These are phyloP conservation scores for Dendrolimus kikuchii DNA, from an alignment of 1,140 invertebrate species.

Conservation along the genomic window DNA sequence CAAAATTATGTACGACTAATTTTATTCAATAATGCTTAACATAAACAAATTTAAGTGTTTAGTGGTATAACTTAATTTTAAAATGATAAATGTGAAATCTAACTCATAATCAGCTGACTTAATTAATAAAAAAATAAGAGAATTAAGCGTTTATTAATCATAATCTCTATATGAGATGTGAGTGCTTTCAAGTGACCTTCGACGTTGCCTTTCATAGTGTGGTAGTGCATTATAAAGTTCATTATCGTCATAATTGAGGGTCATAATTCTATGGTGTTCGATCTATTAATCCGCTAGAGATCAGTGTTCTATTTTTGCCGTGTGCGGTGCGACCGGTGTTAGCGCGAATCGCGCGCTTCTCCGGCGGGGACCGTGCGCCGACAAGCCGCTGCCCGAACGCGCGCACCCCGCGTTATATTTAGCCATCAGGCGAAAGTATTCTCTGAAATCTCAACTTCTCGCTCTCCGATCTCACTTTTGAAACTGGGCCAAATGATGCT, in stretches of 20 bases:
- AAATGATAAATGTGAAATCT: too few species aligned
- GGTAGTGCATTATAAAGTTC: slow-evolving; percentile 14
- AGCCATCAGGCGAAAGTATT: slow-evolving; percentile 57
- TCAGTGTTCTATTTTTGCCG: neutral
- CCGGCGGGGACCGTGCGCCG: slow-evolving; percentile 1
- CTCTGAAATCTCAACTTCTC: slow-evolving; percentile 60
- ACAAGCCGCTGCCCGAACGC: slow-evolving; percentile 12
- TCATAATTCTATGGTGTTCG: neutral
- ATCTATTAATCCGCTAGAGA: neutral
- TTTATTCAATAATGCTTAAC: too few species aligned
- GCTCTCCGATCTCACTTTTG: slow-evolving; percentile 61
- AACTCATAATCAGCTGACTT: too few species aligned
- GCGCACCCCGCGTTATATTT: slow-evolving; percentile 48
- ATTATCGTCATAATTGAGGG: slow-evolving; percentile 16
- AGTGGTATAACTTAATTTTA: too few species aligned
- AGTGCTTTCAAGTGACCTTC: slow-evolving; percentile 3
- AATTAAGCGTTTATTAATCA: too few species aligned
- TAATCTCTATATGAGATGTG: too few species aligned
- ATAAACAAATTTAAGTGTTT: too few species aligned
- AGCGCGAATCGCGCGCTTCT: slow-evolving; percentile 15
- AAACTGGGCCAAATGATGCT: slow-evolving; percentile 68
- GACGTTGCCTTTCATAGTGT: slow-evolving; percentile 4
- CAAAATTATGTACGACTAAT: too few species aligned
- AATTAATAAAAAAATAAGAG: too few species aligned
- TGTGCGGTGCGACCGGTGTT: slow-evolving; percentile 12